phyloP scores from a whole-genome alignment of 2,797 vertebrate species.

The Gymnodraco acuticeps region DNA sequence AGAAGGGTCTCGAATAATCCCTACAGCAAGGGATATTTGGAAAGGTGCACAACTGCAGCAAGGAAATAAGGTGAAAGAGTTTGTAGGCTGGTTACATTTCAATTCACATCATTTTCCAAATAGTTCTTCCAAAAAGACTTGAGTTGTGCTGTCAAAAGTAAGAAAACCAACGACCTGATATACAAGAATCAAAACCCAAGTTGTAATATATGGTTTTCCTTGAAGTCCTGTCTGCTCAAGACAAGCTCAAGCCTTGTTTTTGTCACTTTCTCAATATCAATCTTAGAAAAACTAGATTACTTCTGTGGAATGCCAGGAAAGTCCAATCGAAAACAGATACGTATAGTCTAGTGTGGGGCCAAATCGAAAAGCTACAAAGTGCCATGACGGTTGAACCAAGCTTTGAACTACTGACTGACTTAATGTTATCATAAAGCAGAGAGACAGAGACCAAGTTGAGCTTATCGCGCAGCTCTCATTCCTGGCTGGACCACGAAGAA shows the following conservation, averaged over 20 bases:
- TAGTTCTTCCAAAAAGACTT: too few relatives aligned
- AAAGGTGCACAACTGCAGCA: neutral
- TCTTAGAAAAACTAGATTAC: neutral
- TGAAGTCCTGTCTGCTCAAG: neutral
- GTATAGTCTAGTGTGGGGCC: neutral
- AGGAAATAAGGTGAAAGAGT: neutral
- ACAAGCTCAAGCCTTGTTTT: neutral
- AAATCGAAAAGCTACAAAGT: neutral
- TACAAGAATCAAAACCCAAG: neutral
- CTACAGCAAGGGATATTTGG: too few relatives aligned
- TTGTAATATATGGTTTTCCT: neutral
- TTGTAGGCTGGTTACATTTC: too few relatives aligned
- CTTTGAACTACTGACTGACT: constrained; percentile 21
- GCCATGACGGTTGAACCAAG: constrained; percentile 5
- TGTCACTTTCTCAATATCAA: neutral
- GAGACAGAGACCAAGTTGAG: constrained; percentile 8
- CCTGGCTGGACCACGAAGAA: constrained; percentile 33
- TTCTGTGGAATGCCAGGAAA: neutral
- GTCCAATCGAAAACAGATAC: too few relatives aligned
- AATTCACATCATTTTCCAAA: neutral
- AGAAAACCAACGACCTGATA: neutral
- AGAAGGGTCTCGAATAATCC: neutral
- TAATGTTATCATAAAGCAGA: constrained; percentile 2
- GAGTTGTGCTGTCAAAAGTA: neutral
- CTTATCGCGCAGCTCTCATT: constrained; percentile 38